Evolutionary conservation across 1,140 invertebrate species (phyloP).

Genomic region (Muscidifurax raptorellus): DNA sequence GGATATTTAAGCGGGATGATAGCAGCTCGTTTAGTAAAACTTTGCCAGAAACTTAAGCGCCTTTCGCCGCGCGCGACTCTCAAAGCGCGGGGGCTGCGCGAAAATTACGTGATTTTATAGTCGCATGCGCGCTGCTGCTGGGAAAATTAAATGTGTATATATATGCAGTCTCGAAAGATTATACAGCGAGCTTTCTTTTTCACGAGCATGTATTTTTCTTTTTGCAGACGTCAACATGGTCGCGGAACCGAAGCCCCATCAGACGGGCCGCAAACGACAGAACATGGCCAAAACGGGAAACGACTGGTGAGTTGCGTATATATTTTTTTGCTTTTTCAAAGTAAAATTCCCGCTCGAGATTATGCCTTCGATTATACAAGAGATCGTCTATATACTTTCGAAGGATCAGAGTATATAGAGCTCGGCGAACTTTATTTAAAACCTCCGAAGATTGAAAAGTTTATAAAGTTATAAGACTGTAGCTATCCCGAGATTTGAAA

Average conservation of each 20-base stretch:
- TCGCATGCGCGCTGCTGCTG: background rate
- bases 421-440: background rate
- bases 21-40: constrained; percentile 67
- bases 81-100: background rate
- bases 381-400: background rate
- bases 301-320: constrained; percentile 81
- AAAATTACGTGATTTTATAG: constrained; percentile 25
- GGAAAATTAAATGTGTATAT: constrained; percentile 37
- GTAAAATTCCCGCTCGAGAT: background rate
- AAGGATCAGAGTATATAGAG: background rate
- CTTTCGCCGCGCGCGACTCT: constrained; percentile 50
- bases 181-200: background rate
- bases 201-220: too few species aligned
- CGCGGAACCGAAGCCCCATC: constrained; percentile 88
- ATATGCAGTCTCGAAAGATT: background rate
- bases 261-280: constrained; percentile 86
- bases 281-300: constrained; percentile 88
- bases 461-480: background rate
- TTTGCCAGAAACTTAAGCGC: constrained; percentile 63
- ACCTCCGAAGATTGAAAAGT: background rate
- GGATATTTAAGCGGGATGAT: constrained; percentile 68
- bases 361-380: background rate
- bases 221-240: constrained; percentile 89
- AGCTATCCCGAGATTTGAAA: background rate
- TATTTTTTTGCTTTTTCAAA: background rate